phyloP scores from a whole-genome alignment of 2,888 invertebrate species.

The Pseudeuparius sepicola region DNA sequence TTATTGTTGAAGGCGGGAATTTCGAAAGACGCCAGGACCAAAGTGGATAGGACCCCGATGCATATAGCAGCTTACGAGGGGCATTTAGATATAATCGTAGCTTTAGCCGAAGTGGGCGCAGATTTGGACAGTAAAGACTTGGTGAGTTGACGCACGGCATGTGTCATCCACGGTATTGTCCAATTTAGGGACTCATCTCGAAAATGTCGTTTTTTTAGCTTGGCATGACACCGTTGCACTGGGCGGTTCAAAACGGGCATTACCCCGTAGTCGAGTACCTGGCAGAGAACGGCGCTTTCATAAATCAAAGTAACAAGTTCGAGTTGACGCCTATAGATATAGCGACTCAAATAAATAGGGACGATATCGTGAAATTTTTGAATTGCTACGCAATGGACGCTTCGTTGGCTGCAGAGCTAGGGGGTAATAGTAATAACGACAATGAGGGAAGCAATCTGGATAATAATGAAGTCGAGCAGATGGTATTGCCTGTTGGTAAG shows the following conservation, averaged over 20 bases:
- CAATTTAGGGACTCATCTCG: no score
- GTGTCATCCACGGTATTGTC: no score
- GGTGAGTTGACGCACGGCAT: slow-evolving; percentile 48
- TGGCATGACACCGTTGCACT: slow-evolving; percentile 87
- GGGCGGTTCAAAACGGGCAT: slow-evolving; percentile 83
- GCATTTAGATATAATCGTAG: slow-evolving; percentile 60
- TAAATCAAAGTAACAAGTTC: slow-evolving; percentile 59
- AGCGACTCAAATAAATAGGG: slow-evolving; percentile 54
- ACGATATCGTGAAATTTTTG: slow-evolving; percentile 50
- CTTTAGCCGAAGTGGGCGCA: slow-evolving; percentile 58
- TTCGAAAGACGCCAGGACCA: slow-evolving; percentile 79
- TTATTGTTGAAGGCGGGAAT: slow-evolving; percentile 78
- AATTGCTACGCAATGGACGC: slow-evolving; percentile 34
- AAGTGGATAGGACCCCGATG: slow-evolving; percentile 84
- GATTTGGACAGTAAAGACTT: slow-evolving; percentile 68
- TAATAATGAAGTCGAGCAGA: slow-evolving; percentile 11
- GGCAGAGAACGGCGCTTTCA: slow-evolving; percentile 64
- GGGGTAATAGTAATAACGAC: slow-evolving; percentile 27
- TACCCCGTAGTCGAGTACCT: slow-evolving; percentile 56
- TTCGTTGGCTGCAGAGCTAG: slow-evolving; percentile 26
- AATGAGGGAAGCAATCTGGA: slow-evolving; percentile 20
- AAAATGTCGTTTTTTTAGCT: slow-evolving; percentile 46
- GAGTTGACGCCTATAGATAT: slow-evolving; percentile 58
- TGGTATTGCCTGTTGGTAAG: slow-evolving; percentile 18
- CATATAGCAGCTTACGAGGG: slow-evolving; percentile 85